Base-by-base conservation (phyloP, 2,113 vertebrate species). In the Terrapene triunguis region DNA sequence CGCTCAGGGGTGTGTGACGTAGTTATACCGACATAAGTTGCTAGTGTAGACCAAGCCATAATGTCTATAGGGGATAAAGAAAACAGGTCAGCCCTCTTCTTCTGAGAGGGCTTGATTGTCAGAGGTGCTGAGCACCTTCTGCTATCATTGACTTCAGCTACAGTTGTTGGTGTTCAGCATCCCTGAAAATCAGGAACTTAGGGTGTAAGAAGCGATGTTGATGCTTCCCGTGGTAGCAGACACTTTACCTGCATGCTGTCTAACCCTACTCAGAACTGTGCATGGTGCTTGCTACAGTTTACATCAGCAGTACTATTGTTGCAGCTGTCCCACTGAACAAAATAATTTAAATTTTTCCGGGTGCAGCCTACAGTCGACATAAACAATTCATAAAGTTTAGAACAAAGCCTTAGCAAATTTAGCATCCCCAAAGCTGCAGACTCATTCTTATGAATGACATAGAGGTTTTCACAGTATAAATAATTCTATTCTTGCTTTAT, bases 321-420 rank as follows among this genome's bases (percentile, higher is more conserved):
- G 32, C 69, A 87, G 50, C n/a, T 88, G 89, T 84, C 81, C 16
- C n/a, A 91, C 14, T 59, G 25, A 84, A 74, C 78, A 90, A 89
- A 91, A 57, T 51, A 57, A 16, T 84, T 92, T 53, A 42, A 59
- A n/a, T 8, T 90, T 82, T 88, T 59, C 74, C 25, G 72, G 35
- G 53, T 84, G 11, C 24, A 80, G 86, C 42, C 48, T 89, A 47
- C 90, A 80, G 35, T 9, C 7, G 9, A 47, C 5, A 2, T 89
- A 47, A 84, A 11, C n/a, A n/a, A n/a, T n/a, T n/a, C n/a, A n/a
- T n/a, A n/a, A n/a, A n/a, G n/a, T 51, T 89, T 82, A 79, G 72
- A 93, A 65, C 25, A 95, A 94, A 87, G 38, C 54, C 87, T 89
- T 65, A 90, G 81, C 47, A 76, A 91, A 89, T 87, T 17, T 47